Evolutionary conservation across 2,113 vertebrate genomes (phyloP).

Genomic region (Copsychus sechellarum): DNA sequence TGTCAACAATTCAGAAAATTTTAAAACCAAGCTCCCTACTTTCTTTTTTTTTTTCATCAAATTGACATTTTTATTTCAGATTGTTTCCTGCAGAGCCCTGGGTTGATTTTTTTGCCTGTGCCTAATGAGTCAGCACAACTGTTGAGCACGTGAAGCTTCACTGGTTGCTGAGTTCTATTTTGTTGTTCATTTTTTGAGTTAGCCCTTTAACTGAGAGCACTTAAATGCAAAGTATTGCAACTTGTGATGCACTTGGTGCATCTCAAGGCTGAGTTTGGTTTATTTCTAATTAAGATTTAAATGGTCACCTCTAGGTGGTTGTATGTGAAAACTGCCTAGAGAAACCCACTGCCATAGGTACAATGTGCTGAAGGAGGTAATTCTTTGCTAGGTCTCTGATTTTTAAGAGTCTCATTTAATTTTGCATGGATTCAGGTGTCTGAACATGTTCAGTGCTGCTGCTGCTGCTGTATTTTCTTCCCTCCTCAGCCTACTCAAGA

Average conservation of each 20-base stretch:
- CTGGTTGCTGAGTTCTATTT: neutral
- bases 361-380: neutral
- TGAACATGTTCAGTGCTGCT: neutral
- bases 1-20: neutral
- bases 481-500: neutral
- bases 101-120: neutral
- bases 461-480: neutral
- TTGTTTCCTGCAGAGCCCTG: neutral
- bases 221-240: neutral
- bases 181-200: neutral
- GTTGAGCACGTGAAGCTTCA: neutral
- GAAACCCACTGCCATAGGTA: neutral
- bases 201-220: neutral
- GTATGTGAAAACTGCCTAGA: neutral
- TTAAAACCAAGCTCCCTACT: neutral
- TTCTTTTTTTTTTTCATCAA: neutral
- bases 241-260: fast-evolving
- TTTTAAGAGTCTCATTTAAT: neutral
- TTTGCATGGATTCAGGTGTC: neutral
- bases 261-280: neutral
- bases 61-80: neutral
- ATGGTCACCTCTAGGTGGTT: neutral
- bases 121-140: neutral
- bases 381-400: neutral
- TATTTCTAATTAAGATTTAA: neutral